Evolutionary conservation across 1,140 invertebrate species (phyloP).

Genomic region (Marisa cornuarietis): DNA sequence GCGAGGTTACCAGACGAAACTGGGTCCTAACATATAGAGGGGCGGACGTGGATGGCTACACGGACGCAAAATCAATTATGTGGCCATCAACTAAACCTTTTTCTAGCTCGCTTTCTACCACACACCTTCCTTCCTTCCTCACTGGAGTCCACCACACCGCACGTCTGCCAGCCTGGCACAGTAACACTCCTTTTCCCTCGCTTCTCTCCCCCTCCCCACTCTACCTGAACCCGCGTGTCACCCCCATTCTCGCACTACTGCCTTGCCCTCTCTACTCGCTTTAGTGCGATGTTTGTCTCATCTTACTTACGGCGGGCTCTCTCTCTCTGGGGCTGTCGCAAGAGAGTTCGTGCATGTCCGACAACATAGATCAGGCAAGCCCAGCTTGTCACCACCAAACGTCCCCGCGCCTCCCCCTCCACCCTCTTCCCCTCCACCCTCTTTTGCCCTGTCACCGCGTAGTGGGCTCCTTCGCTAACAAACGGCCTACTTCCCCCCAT

Average conservation of each 20-base stretch:
- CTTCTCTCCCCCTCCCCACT: no score
- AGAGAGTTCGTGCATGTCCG: not conserved
- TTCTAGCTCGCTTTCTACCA: not conserved
- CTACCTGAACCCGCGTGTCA: no score
- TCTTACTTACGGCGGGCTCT: not conserved
- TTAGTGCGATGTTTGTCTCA: not conserved
- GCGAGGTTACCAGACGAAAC: not conserved
- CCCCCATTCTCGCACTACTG: no score
- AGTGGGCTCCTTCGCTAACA: no score
- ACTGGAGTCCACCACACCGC: no score
- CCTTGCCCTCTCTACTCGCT: not conserved
- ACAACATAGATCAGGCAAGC: not conserved
- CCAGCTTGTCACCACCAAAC: not conserved
- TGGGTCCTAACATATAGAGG: not conserved
- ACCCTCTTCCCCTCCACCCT: not conserved
- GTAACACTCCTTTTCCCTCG: no score
- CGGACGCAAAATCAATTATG: not conserved
- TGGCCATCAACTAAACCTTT: not conserved
- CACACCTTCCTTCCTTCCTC: no score
- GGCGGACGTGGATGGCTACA: not conserved
- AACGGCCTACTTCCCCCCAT: not conserved
- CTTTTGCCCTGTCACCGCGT: not conserved
- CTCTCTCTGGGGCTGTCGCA: not conserved
- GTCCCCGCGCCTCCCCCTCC: not conserved
- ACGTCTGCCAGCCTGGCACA: no score